A percentile compares a stretch with the other conserved stretches of the same genome.
phyloP scores from a whole-genome alignment of 2,797 vertebrate genomes.

The Phrynocephalus vlangalii region DNA sequence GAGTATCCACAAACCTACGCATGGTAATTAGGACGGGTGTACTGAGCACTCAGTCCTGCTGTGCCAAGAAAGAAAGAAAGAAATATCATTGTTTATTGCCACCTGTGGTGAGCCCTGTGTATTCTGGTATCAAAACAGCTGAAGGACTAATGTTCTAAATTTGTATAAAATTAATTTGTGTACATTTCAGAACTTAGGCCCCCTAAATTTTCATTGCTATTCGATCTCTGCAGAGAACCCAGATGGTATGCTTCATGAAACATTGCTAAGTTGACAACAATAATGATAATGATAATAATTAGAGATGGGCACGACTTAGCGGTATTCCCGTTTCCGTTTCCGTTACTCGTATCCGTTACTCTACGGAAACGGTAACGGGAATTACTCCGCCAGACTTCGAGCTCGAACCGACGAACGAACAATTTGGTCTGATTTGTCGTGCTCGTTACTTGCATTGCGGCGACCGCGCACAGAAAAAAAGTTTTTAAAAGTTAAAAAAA shows the following conservation, averaged over 20 bases:
- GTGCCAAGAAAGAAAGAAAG: not conserved
- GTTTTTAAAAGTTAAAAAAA: no score
- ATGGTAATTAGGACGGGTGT: not conserved
- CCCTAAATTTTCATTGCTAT: constrained; percentile 20
- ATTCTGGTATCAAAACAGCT: constrained; percentile 27
- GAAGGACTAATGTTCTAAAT: constrained; percentile 17
- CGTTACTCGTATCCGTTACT: no score
- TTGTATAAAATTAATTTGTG: constrained; percentile 31
- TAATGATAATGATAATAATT: no score
- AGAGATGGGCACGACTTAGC: no score
- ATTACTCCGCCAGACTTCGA: no score
- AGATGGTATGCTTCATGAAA: constrained; percentile 41
- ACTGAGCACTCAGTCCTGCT: not conserved
- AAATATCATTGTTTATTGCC: not conserved
- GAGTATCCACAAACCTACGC: not conserved
- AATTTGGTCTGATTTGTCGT: no score
- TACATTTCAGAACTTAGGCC: constrained; percentile 35
- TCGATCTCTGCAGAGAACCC: not conserved
- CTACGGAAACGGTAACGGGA: no score
- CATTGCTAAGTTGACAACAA: not conserved
- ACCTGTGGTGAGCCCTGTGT: not conserved
- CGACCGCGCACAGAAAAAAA: no score
- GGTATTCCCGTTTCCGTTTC: no score
- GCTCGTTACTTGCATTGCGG: no score
- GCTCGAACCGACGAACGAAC: no score